Base-by-base conservation (phyloP, 2,797 vertebrate species). In the Leontopithecus rosalia region DNA sequence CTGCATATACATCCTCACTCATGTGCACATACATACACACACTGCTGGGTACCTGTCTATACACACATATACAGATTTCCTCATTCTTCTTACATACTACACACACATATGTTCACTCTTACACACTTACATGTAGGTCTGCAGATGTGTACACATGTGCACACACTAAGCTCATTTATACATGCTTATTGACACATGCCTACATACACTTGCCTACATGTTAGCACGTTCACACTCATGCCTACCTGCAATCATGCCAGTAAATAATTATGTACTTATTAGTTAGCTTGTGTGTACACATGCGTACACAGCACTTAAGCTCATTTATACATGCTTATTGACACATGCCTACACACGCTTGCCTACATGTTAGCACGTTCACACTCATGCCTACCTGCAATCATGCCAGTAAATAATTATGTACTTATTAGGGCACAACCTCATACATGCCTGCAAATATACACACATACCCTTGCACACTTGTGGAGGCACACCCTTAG, bases 401-500 rank as follows among this genome's bases (percentile, higher is more conserved):
- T 81, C 94, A 72, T 61, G 46, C 58, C 77, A 94, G 88, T 80
- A 89, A 94, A 95, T 85, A 85, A 77, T 88, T 80, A 70, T 30
- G 12, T 92, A 89, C 70, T 79, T 61, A 64, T 50, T 84, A 80
- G 76, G 77, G 67, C 48, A 83, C 58, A 88, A 85, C n/a, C 81
- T 90, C 77, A 90, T 43, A 90, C 70, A 90, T 12, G 43, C 28
- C 82, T 96, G 36, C 43, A 96, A 80, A 84, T 75, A 95, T 30
- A 94, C 58, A 92, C 61, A 83, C 12, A 77, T 14, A 94, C 14
- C 26, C 13, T 75, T 64, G 52, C 75, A 64, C 79, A 22, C 64
- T 58, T 26, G 58, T 46, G 13, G 76, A 94, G 67, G 48, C 48
- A 77, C 46, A 76, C 33, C 26, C 88, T 97, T 96, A 98, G 89